Base-by-base conservation (phyloP, 2,113 vertebrate genomes). In the Axis porcinus region DNA sequence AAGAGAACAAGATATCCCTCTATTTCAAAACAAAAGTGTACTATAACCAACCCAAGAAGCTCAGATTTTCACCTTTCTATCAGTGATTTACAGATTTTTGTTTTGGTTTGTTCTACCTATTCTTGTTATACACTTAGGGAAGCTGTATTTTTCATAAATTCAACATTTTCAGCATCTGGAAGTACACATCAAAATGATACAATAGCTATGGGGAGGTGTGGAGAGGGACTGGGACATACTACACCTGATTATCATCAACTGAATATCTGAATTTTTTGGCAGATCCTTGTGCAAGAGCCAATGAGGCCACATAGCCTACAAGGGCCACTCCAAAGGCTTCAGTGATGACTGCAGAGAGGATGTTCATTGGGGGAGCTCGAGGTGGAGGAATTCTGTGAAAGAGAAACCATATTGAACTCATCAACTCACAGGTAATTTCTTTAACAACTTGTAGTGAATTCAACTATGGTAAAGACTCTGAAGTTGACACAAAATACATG, bases 241-340 rank as follows among this genome's bases (percentile, higher is more conserved):
- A 97, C 98, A 99, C 99, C 99, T 99, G 99, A 79, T 99, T 99
- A 95, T 99, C 99, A 98, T 99, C 98, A 86, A 99, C 97, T 83
- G 97, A 91, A 81, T 99, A 99, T 93, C 98, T 98, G 95, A 99
- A 99, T 94, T 98, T 99, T 96, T 98, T 99, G 84, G 99, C 99
- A 97, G 99, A 99, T 88, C 96, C 98, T 97, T 99, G 98, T 83
- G 99, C 99, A 52, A 99, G 98, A 84, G 99, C 97, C 97, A 99
- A 52, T 1, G 99, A 99, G 30, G 99, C 99, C 92, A 95, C 99
- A 30, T 99, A 99, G 94, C 99, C 99, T 54, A 99, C 99, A 70
- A 99, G 96, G 5, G 99, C 99, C 54, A 99, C 98, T 96, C 99
- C 98, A 55, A 99, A 99, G 57, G 99, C 99, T 97, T 99, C 99